Evolutionary conservation across 1,140 invertebrate genomes (phyloP).

Genomic region (Lanistes nyassanus): DNA sequence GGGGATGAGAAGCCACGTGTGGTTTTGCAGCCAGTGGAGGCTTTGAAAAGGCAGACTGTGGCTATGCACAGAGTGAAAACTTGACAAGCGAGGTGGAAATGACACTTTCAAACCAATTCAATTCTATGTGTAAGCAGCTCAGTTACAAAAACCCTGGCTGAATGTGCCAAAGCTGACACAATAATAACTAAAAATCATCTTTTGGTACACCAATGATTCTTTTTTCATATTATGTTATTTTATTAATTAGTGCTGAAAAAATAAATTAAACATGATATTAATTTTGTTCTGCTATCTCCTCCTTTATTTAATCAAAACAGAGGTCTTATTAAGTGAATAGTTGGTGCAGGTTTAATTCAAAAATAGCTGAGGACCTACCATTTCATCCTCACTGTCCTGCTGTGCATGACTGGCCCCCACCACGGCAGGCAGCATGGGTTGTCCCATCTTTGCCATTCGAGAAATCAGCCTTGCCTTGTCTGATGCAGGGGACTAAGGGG

Average conservation of each 20-base stretch:
- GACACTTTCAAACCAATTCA: background rate
- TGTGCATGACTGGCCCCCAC: conserved; percentile 46
- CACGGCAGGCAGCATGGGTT: conserved; percentile 64
- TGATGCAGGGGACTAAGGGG: conserved; percentile 38
- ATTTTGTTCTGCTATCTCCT: background rate
- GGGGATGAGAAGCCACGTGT: background rate
- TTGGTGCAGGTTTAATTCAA: background rate
- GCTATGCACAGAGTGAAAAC: background rate
- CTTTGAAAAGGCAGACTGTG: conserved; percentile 28
- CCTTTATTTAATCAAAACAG: background rate
- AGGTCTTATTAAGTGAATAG: background rate
- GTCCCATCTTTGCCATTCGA: conserved; percentile 67
- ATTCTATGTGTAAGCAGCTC: no score
- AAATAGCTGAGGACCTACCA: conserved; percentile 27
- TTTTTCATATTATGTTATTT: background rate
- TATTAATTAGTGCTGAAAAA: background rate
- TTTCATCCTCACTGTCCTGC: conserved; percentile 50
- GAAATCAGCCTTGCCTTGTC: conserved; percentile 67
- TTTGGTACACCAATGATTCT: background rate
- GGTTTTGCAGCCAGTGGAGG: conserved; percentile 28
- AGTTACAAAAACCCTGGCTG: no score
- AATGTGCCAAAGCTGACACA: background rate
- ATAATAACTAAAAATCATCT: background rate
- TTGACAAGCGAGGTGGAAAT: background rate
- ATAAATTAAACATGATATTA: background rate